Evolutionary conservation across 2,888 invertebrate genomes (phyloP).

Genomic region (Atherix ibis): DNA sequence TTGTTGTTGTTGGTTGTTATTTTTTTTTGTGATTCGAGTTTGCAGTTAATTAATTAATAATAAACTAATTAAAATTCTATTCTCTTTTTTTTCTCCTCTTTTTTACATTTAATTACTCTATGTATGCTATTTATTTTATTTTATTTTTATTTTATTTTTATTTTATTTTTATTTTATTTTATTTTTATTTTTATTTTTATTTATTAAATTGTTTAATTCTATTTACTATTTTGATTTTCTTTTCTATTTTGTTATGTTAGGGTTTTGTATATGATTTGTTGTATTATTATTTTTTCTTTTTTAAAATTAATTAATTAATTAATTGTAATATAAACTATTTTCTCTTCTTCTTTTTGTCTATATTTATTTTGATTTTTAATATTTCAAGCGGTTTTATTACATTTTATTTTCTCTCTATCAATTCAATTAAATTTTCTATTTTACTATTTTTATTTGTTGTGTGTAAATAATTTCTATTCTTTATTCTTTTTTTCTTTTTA

Average conservation of each 20-base stretch:
- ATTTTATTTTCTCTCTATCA: too few species aligned
- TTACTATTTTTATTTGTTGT: conserved; percentile 5
- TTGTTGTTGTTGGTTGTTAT: too few species aligned
- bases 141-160: conserved; percentile 1
- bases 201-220: too few species aligned
- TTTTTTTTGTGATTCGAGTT: conserved; percentile 8
- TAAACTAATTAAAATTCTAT: conserved; percentile 6
- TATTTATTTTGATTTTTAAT: background rate
- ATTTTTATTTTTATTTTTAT: background rate
- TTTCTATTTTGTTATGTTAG: too few species aligned
- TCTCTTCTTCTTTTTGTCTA: background rate
- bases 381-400: background rate
- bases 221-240: too few species aligned
- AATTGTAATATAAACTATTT: too few species aligned
- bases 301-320: too few species aligned
- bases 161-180: conserved; percentile 1
- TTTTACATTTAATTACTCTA: conserved; percentile 5
- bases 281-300: too few species aligned
- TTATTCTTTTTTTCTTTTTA: conserved; percentile 12
- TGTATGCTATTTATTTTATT: background rate
- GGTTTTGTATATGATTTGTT: too few species aligned
- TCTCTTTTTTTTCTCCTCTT: conserved; percentile 3
- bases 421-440: conserved; percentile 7
- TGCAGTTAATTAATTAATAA: conserved; percentile 7
- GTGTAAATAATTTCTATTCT: conserved; percentile 8